Conservation (phyloP, 2,888 invertebrate genomes). For the Thera britannica region DNA sequence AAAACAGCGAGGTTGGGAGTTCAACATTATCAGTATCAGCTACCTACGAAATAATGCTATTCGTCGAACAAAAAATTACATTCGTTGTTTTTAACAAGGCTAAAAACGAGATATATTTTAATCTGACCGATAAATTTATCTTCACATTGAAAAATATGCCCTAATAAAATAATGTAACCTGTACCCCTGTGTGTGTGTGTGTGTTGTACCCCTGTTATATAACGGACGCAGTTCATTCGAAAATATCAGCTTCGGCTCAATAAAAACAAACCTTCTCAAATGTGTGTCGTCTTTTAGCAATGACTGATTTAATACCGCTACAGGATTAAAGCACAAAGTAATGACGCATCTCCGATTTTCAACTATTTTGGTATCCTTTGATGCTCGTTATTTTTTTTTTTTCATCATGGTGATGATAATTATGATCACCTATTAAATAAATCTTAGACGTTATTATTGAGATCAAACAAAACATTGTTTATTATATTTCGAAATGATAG, state of each 20-base stretch:
- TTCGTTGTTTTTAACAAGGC: too few species aligned
- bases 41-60: too few species aligned
- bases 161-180: neutral
- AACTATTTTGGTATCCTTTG: constrained; percentile 56
- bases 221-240: neutral
- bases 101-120: too few species aligned
- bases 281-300: constrained; percentile 62
- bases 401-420: constrained; percentile 22
- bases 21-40: too few species aligned
- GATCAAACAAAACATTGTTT: constrained; percentile 26
- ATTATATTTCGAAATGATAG: neutral
- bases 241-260: neutral
- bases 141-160: too few species aligned
- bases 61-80: too few species aligned
- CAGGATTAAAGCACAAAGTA: constrained; percentile 57
- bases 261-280: constrained; percentile 42
- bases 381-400: constrained; percentile 46
- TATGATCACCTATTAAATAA: constrained; percentile 20
- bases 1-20: too few species aligned
- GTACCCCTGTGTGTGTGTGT: too few species aligned
- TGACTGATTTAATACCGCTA: constrained; percentile 73
- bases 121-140: too few species aligned
- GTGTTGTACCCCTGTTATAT: neutral
- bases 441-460: constrained; percentile 15
- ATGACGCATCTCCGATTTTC: constrained; percentile 54